phyloP scores from a whole-genome alignment of 2,888 invertebrate species.

The Drosophila percnosoma region DNA sequence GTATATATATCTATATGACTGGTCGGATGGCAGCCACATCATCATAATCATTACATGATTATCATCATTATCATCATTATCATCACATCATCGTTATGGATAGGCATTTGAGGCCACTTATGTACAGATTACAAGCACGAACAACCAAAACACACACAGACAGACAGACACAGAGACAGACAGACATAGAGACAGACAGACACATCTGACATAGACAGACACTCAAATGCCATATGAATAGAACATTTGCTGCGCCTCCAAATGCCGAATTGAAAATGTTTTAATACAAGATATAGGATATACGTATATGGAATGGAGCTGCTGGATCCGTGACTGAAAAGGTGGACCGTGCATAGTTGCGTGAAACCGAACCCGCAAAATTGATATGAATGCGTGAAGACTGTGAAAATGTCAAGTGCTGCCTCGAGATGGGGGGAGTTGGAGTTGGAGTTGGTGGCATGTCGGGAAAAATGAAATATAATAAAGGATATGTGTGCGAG shows the following conservation, averaged over 20 bases:
- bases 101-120: constrained; percentile 72
- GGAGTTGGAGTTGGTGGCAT: not conserved
- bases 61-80: constrained; percentile 29
- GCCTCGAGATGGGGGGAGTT: constrained; percentile 12
- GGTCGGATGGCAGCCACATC: constrained; percentile 50
- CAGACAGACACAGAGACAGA: constrained; percentile 21
- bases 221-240: constrained; percentile 31
- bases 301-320: constrained; percentile 5
- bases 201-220: constrained; percentile 21
- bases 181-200: constrained; percentile 11
- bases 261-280: constrained; percentile 27
- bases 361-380: constrained; percentile 79
- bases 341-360: constrained; percentile 46
- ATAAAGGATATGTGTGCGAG: constrained; percentile 5
- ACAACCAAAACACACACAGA: constrained; percentile 10
- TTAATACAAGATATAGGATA: constrained; percentile 12
- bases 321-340: constrained; percentile 5
- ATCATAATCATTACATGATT: constrained; percentile 16
- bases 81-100: constrained; percentile 45
- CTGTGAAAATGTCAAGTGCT: constrained; percentile 81
- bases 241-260: constrained; percentile 22
- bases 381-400: constrained; percentile 79
- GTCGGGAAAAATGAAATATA: not conserved
- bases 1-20: not conserved
- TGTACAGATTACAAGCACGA: constrained; percentile 63